A percentile compares a stretch with the other conserved stretches of the same genome.
Evolutionary conservation across 2,113 vertebrate genomes (phyloP).

Genomic region (Rattus norvegicus): DNA sequence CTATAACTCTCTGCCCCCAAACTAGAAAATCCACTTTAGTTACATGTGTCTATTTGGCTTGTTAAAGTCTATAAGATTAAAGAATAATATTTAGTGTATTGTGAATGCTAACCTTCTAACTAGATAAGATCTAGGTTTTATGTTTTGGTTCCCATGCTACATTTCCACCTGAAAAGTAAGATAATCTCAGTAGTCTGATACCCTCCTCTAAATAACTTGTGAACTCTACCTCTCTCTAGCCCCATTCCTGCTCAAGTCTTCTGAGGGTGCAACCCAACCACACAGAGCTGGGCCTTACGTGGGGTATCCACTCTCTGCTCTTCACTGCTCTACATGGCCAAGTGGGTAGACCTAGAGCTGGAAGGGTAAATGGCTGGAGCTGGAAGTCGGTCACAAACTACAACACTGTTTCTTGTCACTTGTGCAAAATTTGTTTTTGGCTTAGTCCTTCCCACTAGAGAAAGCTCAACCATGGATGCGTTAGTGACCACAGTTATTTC

Average conservation of each 20-base stretch:
- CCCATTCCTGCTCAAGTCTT: background rate
- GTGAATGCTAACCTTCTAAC: background rate
- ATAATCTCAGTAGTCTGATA: background rate
- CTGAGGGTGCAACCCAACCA: no score
- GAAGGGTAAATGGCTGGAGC: background rate
- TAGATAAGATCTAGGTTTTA: background rate
- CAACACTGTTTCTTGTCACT: background rate
- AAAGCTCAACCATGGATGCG: background rate
- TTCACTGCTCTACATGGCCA: background rate
- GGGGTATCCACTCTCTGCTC: background rate
- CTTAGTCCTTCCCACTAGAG: background rate
- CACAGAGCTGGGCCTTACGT: background rate
- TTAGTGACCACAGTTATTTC: background rate
- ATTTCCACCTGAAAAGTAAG: conserved; percentile 10
- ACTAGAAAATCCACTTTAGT: background rate
- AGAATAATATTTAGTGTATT: conserved; percentile 34
- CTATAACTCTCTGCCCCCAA: background rate
- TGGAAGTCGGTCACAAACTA: background rate
- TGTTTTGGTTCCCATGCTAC: background rate
- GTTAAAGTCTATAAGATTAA: background rate
- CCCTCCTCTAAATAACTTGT: background rate
- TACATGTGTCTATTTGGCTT: background rate
- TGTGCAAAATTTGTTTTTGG: background rate
- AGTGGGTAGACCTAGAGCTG: background rate
- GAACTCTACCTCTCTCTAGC: background rate